Base-by-base conservation (phyloP, 2,797 vertebrate species). In the Premnoplex brunnescens region DNA sequence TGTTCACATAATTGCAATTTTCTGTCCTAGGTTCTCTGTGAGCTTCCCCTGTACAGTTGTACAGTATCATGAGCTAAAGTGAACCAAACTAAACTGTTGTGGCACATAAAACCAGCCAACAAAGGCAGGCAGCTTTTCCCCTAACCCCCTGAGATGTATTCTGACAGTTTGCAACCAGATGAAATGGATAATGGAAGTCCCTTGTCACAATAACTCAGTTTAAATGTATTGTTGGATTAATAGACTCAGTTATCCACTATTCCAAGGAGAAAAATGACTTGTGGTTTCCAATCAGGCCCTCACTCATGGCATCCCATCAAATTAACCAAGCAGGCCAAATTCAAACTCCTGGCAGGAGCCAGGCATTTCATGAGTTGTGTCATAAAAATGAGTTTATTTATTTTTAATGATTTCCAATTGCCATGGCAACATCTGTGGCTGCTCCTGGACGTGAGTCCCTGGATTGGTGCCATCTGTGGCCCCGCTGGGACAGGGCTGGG, bases 141-240 rank as follows among this genome's bases (percentile, higher is more conserved):
- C 37, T 28, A 71, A 10, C 60, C 91, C 89, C 86, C 58, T 59
- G 91, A 97, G 95, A 97, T 97, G 95, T 91, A 91, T 95, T 95
- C 97, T 95, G 91, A 97, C 95, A 97, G 92, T 95, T 90, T 97
- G 83, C 95, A 96, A 95, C 90, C 55, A 54, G 88, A 93, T 95
- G 79, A 95, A 96, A 96, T 87, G 85, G 96, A 95, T 97, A 97
- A 97, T 95, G 85, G 95, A 96, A 96, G 88, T 88, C 91, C 92
- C 93, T 92, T 97, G 95, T 97, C 97, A 97, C 82, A 93, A 95
- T 97, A 96, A 91, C 91, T 97, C 94, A 97, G 89, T 89, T 93
- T 89, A 95, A 95, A 90, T 59, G 77, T 90, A 81, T 92, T 96
- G 88, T 96, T 96, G 96, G 88, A 96, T 96, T 95, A 96, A 95